phyloP scores from a whole-genome alignment of 2,888 invertebrate genomes.

The Auanema freiburgensis region DNA sequence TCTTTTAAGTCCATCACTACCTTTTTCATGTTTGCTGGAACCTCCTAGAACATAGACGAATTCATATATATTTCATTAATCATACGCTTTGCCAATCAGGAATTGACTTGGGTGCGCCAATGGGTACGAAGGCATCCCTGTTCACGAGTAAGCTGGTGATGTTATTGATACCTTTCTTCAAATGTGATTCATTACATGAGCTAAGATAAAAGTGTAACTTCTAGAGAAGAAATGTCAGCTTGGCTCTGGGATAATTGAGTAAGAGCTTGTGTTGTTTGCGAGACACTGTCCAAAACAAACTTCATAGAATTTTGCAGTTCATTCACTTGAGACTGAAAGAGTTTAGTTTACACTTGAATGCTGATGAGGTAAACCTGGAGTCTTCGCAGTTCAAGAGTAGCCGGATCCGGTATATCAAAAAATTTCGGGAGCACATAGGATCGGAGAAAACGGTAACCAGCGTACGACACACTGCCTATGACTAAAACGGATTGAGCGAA shows the following conservation, averaged over 20 bases:
- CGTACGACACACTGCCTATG: slow-evolving; percentile 57
- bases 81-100: slow-evolving; percentile 24
- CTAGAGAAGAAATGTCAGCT: background rate
- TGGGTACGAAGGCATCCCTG: too few relatives aligned
- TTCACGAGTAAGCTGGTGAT: too few relatives aligned
- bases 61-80: too few relatives aligned
- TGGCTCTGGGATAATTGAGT: slow-evolving; percentile 17
- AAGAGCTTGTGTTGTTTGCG: slow-evolving; percentile 49
- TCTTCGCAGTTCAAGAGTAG: slow-evolving; percentile 45
- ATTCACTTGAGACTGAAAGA: slow-evolving; percentile 43
- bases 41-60: slow-evolving; percentile 19
- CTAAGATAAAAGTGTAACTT: background rate
- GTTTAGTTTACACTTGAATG: background rate
- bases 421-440: slow-evolving; percentile 58
- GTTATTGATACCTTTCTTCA: too few relatives aligned
- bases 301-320: slow-evolving; percentile 63
- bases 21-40: too few relatives aligned
- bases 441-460: slow-evolving; percentile 56
- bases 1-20: too few relatives aligned
- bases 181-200: too few relatives aligned
- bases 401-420: slow-evolving; percentile 60
- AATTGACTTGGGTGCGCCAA: background rate
- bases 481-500: slow-evolving; percentile 53
- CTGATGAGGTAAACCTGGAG: slow-evolving; percentile 45
- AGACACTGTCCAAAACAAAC: slow-evolving; percentile 62